These are phyloP conservation scores for Dipodomys spectabilis DNA, from an alignment of 2,113 vertebrate genomes.

Conservation along the genomic window DNA sequence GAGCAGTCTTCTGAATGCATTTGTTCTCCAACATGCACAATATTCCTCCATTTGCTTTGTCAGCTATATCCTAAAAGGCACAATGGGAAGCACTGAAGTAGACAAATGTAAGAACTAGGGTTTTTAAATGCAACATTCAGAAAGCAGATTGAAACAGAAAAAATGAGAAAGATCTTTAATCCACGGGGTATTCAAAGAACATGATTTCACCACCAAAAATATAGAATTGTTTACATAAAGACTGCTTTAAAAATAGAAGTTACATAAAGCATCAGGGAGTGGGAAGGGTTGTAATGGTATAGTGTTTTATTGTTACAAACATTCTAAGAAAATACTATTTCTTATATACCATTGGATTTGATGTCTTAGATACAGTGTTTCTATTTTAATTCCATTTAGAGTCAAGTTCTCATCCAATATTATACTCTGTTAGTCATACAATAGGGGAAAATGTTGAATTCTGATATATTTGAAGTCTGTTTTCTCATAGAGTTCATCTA, in stretches of 20 bases:
- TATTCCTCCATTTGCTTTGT: slow-evolving; percentile 49
- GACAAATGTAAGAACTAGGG: slow-evolving; percentile 41
- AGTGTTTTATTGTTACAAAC: not conserved
- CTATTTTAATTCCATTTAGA: slow-evolving; percentile 38
- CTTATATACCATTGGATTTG: slow-evolving; percentile 5
- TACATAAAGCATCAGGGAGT: not conserved
- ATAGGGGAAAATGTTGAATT: slow-evolving; percentile 16
- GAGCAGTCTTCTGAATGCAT: slow-evolving; percentile 30
- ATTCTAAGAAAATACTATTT: not conserved
- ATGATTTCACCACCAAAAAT: not conserved
- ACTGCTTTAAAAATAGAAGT: not conserved
- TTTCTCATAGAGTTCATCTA: slow-evolving; percentile 28
- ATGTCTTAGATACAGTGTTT: not conserved
- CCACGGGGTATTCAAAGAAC: not conserved
- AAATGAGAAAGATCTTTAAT: not conserved
- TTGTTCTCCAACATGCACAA: slow-evolving; percentile 47
- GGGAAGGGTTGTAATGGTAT: not conserved
- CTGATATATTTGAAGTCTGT: slow-evolving; percentile 34
- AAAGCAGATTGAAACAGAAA: slow-evolving; percentile 1
- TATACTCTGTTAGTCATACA: not conserved
- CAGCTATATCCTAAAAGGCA: slow-evolving; percentile 18
- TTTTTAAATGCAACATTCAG: slow-evolving; percentile 33
- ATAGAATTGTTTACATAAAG: not conserved
- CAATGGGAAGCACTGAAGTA: not conserved
- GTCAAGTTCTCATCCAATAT: slow-evolving; percentile 8